A percentile compares a stretch with the other conserved stretches of the same genome.
Evolutionary conservation across 2,113 vertebrate species (phyloP).

Genomic region (Piaya cayana): DNA sequence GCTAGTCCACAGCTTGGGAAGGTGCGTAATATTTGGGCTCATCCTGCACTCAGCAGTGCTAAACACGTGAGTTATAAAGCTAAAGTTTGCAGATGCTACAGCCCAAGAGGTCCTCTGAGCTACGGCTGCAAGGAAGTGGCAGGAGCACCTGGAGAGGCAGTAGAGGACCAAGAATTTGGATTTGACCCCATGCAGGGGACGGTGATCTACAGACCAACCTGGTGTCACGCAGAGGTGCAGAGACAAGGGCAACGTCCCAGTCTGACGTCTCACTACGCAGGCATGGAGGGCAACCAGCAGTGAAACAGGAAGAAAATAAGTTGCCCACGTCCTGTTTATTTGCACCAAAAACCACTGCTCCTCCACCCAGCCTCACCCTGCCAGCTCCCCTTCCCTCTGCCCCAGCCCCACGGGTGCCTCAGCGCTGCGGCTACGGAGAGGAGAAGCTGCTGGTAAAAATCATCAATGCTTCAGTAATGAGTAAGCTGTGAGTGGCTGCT

Average conservation of each 20-base stretch:
- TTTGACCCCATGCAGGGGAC: neutral
- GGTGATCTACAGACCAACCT: neutral
- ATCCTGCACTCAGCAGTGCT: neutral
- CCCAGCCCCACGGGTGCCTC: neutral
- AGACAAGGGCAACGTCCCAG: neutral
- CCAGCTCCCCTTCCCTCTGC: neutral
- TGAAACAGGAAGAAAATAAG: neutral
- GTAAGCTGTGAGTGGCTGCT: neutral
- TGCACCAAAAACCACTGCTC: neutral
- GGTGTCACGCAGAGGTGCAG: accelerated
- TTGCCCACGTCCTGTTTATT: neutral
- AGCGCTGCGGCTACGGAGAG: accelerated
- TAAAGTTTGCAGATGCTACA: neutral
- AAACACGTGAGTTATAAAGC: neutral
- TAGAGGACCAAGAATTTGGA: accelerated
- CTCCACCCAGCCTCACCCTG: neutral
- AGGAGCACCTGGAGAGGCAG: accelerated
- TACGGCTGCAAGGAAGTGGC: neutral
- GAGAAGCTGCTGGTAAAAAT: neutral
- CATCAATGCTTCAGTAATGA: neutral
- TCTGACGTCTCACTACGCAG: neutral
- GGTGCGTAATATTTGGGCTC: neutral
- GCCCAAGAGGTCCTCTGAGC: neutral
- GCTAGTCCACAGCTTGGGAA: neutral
- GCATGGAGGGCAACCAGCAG: neutral